Evolutionary conservation across 2,797 vertebrate species (phyloP).

Genomic region (Harpagifer antarcticus): DNA sequence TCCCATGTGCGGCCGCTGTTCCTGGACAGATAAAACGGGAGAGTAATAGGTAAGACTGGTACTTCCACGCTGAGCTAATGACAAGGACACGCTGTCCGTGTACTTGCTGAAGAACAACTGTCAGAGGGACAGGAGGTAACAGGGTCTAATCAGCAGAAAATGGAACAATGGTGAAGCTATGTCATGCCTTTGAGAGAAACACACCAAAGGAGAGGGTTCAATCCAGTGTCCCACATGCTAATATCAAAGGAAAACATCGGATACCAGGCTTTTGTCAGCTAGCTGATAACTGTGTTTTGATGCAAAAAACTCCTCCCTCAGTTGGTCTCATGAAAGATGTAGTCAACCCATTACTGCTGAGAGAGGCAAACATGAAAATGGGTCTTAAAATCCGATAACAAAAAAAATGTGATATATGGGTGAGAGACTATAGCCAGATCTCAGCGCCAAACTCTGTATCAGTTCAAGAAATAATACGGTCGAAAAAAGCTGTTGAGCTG

Average conservation of each 20-base stretch:
- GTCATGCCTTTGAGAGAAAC: constrained; percentile 50
- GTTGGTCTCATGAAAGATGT: no score
- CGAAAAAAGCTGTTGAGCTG: background rate
- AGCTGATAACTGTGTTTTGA: constrained; percentile 29
- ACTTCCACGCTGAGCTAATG: constrained; percentile 68
- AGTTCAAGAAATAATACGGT: background rate
- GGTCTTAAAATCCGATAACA: no score
- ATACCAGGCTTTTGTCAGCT: constrained; percentile 32
- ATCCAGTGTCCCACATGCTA: constrained; percentile 11
- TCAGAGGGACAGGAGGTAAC: constrained; percentile 59
- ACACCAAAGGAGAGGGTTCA: constrained; percentile 34
- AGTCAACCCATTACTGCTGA: no score
- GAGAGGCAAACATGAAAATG: no score
- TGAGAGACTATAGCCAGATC: no score
- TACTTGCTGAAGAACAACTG: constrained; percentile 57
- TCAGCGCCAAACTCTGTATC: background rate
- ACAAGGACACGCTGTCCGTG: constrained; percentile 59
- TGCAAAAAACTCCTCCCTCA: background rate
- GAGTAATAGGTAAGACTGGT: constrained; percentile 57
- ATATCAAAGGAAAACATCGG: constrained; percentile 40
- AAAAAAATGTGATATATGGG: no score
- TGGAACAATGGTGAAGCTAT: constrained; percentile 47
- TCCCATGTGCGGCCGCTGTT: constrained; percentile 7
- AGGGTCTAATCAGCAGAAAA: constrained; percentile 62
- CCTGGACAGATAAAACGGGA: constrained; percentile 39